These are phyloP conservation scores for Prinia subflava DNA, from an alignment of 2,113 vertebrate species.

Conservation along the genomic window DNA sequence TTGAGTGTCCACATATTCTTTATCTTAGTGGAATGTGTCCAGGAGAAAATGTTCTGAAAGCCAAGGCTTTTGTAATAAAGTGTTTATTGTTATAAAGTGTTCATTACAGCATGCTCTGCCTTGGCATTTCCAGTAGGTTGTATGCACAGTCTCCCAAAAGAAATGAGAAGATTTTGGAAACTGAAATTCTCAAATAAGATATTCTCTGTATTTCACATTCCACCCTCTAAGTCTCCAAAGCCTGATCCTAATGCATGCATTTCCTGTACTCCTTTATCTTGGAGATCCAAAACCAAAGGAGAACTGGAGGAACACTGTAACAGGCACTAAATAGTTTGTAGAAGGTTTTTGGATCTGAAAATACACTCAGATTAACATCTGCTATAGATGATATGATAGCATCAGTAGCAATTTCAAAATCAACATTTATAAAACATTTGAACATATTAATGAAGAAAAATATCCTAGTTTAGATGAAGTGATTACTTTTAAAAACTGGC, in stretches of 20 bases:
- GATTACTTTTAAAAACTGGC: not conserved
- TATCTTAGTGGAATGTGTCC: not conserved
- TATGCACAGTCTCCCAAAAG: not conserved
- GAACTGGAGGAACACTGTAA: not conserved
- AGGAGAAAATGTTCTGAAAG: not conserved
- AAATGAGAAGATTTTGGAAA: not conserved
- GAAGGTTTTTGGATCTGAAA: not conserved
- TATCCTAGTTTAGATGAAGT: not conserved
- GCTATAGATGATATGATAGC: not conserved
- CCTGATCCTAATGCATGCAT: not conserved
- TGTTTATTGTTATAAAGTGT: not conserved
- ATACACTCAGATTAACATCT: not conserved
- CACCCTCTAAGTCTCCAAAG: not conserved
- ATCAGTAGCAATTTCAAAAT: not conserved
- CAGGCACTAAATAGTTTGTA: not conserved
- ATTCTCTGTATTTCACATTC: not conserved
- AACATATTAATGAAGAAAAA: not conserved
- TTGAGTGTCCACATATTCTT: not conserved
- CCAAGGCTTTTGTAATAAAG: not conserved
- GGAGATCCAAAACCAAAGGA: not conserved
- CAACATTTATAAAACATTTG: not conserved
- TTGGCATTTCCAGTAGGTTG: not conserved
- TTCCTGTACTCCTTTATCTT: not conserved
- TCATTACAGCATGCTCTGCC: not conserved
- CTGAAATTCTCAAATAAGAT: not conserved